These are phyloP conservation scores for Caenorhabditis sinica DNA, from an alignment of 2,888 invertebrate genomes.

Conservation along the genomic window DNA sequence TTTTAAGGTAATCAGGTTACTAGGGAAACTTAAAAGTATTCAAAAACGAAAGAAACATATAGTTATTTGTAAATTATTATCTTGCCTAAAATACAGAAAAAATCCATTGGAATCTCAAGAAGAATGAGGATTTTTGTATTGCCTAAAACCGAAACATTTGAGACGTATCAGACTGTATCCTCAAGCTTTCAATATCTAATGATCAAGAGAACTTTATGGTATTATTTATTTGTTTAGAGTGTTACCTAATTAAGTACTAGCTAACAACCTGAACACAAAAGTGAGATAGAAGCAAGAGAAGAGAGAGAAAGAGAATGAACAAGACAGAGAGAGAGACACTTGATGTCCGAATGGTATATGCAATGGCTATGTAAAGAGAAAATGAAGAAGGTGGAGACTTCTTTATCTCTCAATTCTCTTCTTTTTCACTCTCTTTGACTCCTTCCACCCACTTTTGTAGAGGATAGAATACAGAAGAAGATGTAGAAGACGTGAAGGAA, in stretches of 20 bases:
- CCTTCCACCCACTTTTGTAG: constrained; percentile 40
- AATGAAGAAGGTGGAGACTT: constrained; percentile 34
- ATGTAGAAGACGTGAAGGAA: constrained; percentile 17
- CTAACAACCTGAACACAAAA: constrained; percentile 23
- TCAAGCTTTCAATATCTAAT: no score
- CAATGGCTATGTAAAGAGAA: constrained; percentile 49
- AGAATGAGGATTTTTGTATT: no score
- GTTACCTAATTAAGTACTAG: constrained; percentile 35
- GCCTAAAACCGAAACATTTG: no score
- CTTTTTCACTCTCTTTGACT: background rate
- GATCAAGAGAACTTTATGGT: background rate
- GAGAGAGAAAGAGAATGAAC: constrained; percentile 20
- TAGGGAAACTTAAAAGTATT: no score
- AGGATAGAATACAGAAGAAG: constrained; percentile 23
- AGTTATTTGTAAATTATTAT: no score
- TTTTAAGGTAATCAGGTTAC: background rate
- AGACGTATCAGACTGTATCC: no score
- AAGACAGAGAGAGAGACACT: constrained; percentile 21
- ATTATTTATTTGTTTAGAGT: constrained; percentile 33
- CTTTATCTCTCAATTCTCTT: constrained; percentile 4
- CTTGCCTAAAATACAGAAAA: no score
- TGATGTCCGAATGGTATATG: constrained; percentile 53
- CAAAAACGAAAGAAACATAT: no score
- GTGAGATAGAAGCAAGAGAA: constrained; percentile 6
- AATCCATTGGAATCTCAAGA: no score